Conservation (phyloP, 2,888 invertebrate genomes). For the Plagodis dolabraria region DNA sequence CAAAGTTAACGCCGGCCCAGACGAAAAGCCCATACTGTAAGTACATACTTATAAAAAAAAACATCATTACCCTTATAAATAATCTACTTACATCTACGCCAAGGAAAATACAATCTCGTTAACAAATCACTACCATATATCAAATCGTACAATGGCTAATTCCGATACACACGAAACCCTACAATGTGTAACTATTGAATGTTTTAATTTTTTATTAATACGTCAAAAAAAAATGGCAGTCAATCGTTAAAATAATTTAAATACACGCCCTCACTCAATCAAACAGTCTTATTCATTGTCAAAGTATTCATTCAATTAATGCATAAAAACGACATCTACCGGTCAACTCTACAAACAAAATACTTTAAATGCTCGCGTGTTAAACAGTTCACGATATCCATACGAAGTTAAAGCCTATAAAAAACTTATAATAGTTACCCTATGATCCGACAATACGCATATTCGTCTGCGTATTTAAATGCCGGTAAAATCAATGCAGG, state of each 20-base stretch:
- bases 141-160: constrained; percentile 46
- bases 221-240: constrained; percentile 63
- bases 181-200: constrained; percentile 44
- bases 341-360: constrained; percentile 45
- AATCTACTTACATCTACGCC: constrained; percentile 47
- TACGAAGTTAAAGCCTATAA: constrained; percentile 73
- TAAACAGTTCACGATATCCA: constrained; percentile 56
- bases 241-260: constrained; percentile 63
- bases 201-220: constrained; percentile 18
- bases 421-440: constrained; percentile 63
- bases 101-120: constrained; percentile 45
- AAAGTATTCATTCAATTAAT: constrained; percentile 39
- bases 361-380: constrained; percentile 69
- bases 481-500: constrained; percentile 76
- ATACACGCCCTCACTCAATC: constrained; percentile 69
- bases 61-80: constrained; percentile 41
- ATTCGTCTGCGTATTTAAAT: constrained; percentile 64
- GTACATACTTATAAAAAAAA: no score
- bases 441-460: constrained; percentile 76
- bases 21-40: no score
- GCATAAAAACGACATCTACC: constrained; percentile 26
- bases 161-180: constrained; percentile 37
- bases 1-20: no score
- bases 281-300: constrained; percentile 74
- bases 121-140: constrained; percentile 51